These are phyloP conservation scores for Thaumatotibia leucotreta DNA, from an alignment of 1,140 invertebrate species.

Conservation along the genomic window DNA sequence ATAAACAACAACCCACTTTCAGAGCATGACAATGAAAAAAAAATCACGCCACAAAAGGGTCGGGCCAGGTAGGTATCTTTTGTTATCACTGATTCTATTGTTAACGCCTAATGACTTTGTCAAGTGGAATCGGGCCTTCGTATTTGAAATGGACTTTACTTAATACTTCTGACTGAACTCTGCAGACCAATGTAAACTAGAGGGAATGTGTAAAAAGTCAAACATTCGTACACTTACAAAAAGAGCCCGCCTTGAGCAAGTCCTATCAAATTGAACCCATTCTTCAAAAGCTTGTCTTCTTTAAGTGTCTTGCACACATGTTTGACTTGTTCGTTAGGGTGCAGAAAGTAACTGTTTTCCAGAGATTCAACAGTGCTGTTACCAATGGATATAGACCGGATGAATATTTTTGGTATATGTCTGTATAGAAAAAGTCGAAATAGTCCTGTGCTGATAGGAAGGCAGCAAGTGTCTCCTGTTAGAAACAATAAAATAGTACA, in stretches of 20 bases:
- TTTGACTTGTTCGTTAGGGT: conserved; percentile 77
- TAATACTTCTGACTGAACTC: too few species aligned
- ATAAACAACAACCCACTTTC: too few species aligned
- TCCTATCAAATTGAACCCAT: conserved; percentile 97
- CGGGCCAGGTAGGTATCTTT: too few species aligned
- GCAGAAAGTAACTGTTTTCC: conserved; percentile 92
- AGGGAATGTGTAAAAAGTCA: too few species aligned
- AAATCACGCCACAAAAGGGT: too few species aligned
- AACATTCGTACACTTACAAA: conserved; percentile 81
- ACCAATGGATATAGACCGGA: conserved; percentile 93
- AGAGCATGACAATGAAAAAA: too few species aligned
- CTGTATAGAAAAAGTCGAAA: conserved; percentile 87
- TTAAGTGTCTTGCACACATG: conserved; percentile 87
- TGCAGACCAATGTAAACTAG: too few species aligned
- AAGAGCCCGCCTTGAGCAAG: conserved; percentile 99
- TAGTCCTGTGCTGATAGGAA: conserved; percentile 90
- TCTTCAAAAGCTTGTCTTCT: conserved; percentile 83
- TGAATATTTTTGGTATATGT: conserved; percentile 87
- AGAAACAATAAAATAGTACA: too few species aligned
- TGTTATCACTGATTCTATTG: too few species aligned
- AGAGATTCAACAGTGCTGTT: conserved; percentile 83
- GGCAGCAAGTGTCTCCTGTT: conserved; percentile 95
- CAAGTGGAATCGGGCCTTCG: too few species aligned
- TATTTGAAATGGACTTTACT: too few species aligned
- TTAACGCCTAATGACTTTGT: too few species aligned